Evolutionary conservation across 2,797 vertebrate genomes (phyloP), one percentile per base, ranked within the genome.

Genomic region (Rhynchotus rufescens): DNA sequence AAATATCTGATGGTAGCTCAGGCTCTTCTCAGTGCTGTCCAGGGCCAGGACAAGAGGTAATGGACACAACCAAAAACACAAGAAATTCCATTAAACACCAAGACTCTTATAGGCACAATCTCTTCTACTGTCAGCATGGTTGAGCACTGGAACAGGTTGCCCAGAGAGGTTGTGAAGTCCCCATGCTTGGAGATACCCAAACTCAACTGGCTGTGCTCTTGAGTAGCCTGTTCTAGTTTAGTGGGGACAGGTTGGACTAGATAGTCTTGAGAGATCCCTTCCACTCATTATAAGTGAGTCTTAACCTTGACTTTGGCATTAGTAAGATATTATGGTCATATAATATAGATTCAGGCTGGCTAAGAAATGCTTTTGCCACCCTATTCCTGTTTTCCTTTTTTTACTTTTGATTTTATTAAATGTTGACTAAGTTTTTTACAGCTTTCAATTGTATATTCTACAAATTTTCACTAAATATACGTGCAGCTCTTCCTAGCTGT

Each of bases 401-500:
- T 32, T 21, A 2, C 49, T 51, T 71, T 51, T 4, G 7, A 10
- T 62, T 64, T n/a, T 8, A 7, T 52, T 84, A 71, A 84, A 62
- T 34, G 20, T 12, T 25, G 28, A 52, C 71, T 12, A 78, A 51
- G 26, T 36, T 2, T 54, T 36, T 36, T 32, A 22, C 21, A 45
- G 15, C 32, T 89, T 87, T n/a, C 86, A 13, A 4, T 62, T 74
- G 30, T 8, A 11, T 40, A 47, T 81, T 62, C 54, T 75, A 8
- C 19, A 86, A 15, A 5, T 4, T 52, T 30, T 42, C 66, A 36
- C 49, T 69, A 59, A 80, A 32, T 17, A 19, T 1, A 59, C 5
- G 6, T 34, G 12, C 4, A 4, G 4, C 7, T 42, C 64, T 79
- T 42, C 8, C 21, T 51, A 51, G 25, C 0, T 1, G 44, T 51